phyloP scores from a whole-genome alignment of 2,797 vertebrate genomes.

The Melanogrammus aeglefinus region DNA sequence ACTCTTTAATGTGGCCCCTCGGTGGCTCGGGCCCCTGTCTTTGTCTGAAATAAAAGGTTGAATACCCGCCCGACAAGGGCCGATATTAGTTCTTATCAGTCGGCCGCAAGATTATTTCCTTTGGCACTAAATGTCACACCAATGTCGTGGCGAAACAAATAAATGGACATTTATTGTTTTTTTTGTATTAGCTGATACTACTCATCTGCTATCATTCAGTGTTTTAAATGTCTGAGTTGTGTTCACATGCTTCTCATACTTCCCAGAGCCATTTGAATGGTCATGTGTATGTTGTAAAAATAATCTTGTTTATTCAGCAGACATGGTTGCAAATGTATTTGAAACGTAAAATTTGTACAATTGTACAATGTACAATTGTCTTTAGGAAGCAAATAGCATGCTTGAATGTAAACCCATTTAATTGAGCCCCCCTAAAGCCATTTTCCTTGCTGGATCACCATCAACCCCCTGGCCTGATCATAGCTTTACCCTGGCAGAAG shows the following conservation, averaged over 20 bases:
- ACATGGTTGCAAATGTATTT: not conserved
- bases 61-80: conserved; percentile 41
- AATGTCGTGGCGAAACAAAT: conserved; percentile 34
- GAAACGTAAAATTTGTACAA: not conserved
- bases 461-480: no score
- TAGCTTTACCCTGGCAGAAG: no score
- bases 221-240: not conserved
- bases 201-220: not conserved
- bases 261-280: not conserved
- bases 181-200: not conserved
- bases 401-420: no score
- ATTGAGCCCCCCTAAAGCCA: no score
- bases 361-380: not conserved
- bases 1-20: conserved; percentile 60
- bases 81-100: conserved; percentile 47
- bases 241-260: not conserved
- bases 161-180: conserved; percentile 28
- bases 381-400: not conserved
- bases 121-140: conserved; percentile 27
- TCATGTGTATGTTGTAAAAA: not conserved
- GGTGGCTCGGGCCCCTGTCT: conserved; percentile 51
- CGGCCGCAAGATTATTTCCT: conserved; percentile 46
- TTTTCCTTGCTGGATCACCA: no score
- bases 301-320: not conserved
- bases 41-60: conserved; percentile 46